These are phyloP conservation scores for Agapornis roseicollis DNA, from an alignment of 2,113 vertebrate species.

Conservation along the genomic window DNA sequence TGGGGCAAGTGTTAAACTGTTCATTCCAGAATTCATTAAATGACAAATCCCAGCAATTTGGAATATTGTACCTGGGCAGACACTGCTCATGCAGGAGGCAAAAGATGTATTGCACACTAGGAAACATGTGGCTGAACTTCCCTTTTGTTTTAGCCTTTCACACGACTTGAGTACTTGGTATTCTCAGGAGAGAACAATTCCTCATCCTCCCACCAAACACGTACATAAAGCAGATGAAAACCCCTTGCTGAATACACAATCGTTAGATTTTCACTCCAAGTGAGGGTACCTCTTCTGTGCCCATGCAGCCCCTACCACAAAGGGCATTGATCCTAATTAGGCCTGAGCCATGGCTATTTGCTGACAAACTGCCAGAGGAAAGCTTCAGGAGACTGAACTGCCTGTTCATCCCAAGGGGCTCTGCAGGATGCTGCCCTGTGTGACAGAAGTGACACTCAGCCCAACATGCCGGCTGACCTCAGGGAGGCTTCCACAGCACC, in stretches of 20 bases:
- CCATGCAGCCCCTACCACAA: accelerated
- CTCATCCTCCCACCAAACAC: not conserved
- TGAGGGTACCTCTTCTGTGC: not conserved
- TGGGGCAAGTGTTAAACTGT: not conserved
- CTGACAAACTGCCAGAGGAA: not conserved
- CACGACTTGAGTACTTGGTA: not conserved
- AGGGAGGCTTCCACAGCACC: not conserved
- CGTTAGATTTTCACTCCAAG: not conserved
- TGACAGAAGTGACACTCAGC: not conserved
- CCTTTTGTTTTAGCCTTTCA: not conserved
- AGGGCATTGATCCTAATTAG: not conserved
- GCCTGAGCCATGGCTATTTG: not conserved
- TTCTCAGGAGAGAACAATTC: not conserved
- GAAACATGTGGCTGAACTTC: not conserved
- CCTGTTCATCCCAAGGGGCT: not conserved
- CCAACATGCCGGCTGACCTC: accelerated
- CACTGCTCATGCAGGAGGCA: not conserved
- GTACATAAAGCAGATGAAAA: not conserved
- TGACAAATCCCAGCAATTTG: not conserved
- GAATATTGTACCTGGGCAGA: not conserved
- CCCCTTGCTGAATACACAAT: not conserved
- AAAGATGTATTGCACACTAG: not conserved
- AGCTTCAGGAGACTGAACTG: not conserved
- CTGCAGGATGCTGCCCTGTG: not conserved
- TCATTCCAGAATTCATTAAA: not conserved